phyloP scores from a whole-genome alignment of 2,113 vertebrate species.

The Eurypyga helias region DNA sequence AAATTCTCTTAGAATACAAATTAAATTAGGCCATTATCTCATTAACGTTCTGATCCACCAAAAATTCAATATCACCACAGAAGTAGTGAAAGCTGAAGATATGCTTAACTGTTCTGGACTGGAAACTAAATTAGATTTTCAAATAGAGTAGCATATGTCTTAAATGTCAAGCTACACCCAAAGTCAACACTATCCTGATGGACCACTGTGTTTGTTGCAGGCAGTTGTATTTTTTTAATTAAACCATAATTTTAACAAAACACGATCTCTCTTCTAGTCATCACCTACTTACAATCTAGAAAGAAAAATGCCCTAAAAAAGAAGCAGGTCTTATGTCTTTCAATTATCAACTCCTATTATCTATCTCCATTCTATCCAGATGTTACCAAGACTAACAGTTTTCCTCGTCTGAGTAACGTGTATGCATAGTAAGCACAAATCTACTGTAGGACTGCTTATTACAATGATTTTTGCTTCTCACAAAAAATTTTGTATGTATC shows the following conservation, averaged over 20 bases:
- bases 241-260: not conserved
- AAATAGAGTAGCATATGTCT: slow-evolving; percentile 7
- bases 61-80: not conserved
- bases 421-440: not conserved
- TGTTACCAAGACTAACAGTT: not conserved
- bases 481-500: not conserved
- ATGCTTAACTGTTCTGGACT: not conserved
- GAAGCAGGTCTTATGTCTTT: not conserved
- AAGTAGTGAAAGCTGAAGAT: not conserved
- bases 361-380: not conserved
- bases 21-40: not conserved
- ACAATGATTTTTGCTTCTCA: not conserved
- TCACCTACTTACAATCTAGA: not conserved
- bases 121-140: not conserved
- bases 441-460: not conserved
- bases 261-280: not conserved
- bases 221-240: not conserved
- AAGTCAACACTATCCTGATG: slow-evolving; percentile 7
- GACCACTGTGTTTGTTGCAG: not conserved
- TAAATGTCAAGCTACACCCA: not conserved
- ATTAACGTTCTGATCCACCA: not conserved
- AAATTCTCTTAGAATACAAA: not conserved
- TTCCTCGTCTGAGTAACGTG: not conserved
- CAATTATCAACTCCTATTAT: not conserved
- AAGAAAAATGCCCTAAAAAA: not conserved